Base-by-base conservation (phyloP, 2,888 invertebrate species). In the Magallana nippona region DNA sequence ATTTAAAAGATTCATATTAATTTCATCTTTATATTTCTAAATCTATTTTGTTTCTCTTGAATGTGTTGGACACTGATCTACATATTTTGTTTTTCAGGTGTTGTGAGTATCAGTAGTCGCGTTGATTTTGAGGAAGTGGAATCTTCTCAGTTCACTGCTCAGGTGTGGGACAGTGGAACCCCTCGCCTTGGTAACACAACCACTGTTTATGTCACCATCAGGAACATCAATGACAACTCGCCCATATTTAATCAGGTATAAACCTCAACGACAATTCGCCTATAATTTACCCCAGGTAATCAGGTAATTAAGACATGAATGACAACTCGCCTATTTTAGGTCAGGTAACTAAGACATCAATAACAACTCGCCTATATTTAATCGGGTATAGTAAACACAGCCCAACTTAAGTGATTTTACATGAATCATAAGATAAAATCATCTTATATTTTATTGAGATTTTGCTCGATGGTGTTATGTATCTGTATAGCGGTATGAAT, bases 191-290 rank as follows among this genome's bases (percentile, higher is more conserved):
- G 97, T 3, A 95, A 97, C 0, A 95, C 96, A 0, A 98, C 98
- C 0, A 95, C 96, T 10, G 96, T 98, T 0, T 95, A 95, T 10
- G 97, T 98, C 0, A 96, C 96, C 79, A 95, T 98, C 1, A 95
- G 96, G 57, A 98, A 98, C 92, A 96, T 97, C 0, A 98, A 98
- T 90, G 98, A 98, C 91, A 97, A 97, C 92, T 96, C 96, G 92
- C 98, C 98, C 44, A 44, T 44, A 44, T 44, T 44, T 44, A 44
- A 44, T 44, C 58, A 10, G 17, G 88, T 90, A 92, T 92, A 81
- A 3, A 44, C 8, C 10, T 1, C 2, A 44, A 32, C 2, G 1
- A 32, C 32, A 2, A 32, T 0, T 32, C 32, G 0, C 32, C 32
- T 5, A 32, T 32, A n/a, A n/a, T 0, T 44, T 44, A n/a, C n/a